Evolutionary conservation across 2,888 invertebrate species (phyloP).

Genomic region (Drosophila fulvimacula): DNA sequence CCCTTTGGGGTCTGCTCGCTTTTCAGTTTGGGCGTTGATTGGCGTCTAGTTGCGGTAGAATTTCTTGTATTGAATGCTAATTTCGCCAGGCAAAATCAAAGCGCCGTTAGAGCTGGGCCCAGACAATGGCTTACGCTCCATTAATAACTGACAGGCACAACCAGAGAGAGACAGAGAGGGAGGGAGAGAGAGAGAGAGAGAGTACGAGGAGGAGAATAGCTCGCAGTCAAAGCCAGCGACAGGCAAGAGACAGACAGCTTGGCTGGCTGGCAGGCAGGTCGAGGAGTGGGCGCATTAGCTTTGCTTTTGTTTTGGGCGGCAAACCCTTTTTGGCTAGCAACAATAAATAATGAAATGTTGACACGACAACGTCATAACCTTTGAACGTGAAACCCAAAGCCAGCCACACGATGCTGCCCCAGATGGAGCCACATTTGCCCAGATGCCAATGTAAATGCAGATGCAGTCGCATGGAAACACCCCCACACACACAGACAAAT

Average conservation of each 20-base stretch:
- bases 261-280: conserved; percentile 21
- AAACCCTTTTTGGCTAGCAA: conserved; percentile 77
- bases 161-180: background rate
- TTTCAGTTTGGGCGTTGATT: conserved; percentile 74
- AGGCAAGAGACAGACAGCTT: conserved; percentile 10
- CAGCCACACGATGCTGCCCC: conserved; percentile 20
- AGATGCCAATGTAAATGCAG: conserved; percentile 35
- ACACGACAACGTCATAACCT: conserved; percentile 84
- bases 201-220: conserved; percentile 34
- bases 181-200: background rate
- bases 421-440: conserved; percentile 12
- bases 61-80: conserved; percentile 82
- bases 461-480: conserved; percentile 14
- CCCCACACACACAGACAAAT: conserved; percentile 29
- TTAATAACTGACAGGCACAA: conserved; percentile 76
- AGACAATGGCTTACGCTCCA: conserved; percentile 73
- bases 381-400: conserved; percentile 80
- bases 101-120: conserved; percentile 66
- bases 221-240: conserved; percentile 50
- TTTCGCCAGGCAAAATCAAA: conserved; percentile 71
- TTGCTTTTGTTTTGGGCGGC: conserved; percentile 72
- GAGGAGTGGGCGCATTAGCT: conserved; percentile 74
- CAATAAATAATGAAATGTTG: conserved; percentile 84
- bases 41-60: conserved; percentile 56
- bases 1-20: conserved; percentile 10